A percentile compares a stretch with the other conserved stretches of the same genome.
These are phyloP conservation scores for Hoplostethus mediterraneus DNA, from an alignment of 2,797 vertebrate species.

Conservation along the genomic window DNA sequence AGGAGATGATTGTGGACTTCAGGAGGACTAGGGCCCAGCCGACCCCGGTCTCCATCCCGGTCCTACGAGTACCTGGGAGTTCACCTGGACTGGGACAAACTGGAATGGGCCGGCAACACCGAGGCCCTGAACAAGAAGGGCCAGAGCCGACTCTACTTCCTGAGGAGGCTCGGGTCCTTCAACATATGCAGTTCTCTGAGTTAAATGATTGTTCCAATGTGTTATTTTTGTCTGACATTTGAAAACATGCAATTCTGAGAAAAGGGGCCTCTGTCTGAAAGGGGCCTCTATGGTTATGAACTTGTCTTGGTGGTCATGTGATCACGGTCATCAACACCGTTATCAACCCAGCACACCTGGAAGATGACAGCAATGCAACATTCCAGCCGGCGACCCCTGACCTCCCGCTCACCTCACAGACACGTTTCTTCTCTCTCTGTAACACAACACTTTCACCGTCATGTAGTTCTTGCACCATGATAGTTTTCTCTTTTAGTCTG, in stretches of 20 bases:
- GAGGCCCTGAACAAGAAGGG: too few relatives aligned
- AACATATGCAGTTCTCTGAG: too few relatives aligned
- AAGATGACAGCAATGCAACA: conserved; percentile 52
- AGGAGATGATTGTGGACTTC: too few relatives aligned
- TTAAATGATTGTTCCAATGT: neutral
- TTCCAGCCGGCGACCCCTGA: conserved; percentile 66
- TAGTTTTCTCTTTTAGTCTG: neutral
- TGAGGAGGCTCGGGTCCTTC: too few relatives aligned
- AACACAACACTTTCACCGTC: conserved; percentile 36
- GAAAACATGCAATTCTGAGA: conserved; percentile 10
- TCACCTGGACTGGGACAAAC: too few relatives aligned
- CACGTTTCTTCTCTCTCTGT: conserved; percentile 42
- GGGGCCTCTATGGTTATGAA: neutral
- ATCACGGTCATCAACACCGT: conserved; percentile 26
- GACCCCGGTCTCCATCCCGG: too few relatives aligned
- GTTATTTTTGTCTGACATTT: conserved; percentile 20
- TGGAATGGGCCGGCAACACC: too few relatives aligned
- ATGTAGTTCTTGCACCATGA: conserved; percentile 14
- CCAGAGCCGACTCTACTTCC: too few relatives aligned
- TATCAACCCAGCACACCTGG: conserved; percentile 67
- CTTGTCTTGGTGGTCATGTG: neutral
- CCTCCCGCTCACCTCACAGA: conserved; percentile 51
- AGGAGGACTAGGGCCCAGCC: too few relatives aligned
- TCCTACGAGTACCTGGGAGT: too few relatives aligned
- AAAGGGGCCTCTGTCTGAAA: conserved; percentile 6